Evolutionary conservation across 2,888 invertebrate species (phyloP).

Genomic region (Chrysolina americana): DNA sequence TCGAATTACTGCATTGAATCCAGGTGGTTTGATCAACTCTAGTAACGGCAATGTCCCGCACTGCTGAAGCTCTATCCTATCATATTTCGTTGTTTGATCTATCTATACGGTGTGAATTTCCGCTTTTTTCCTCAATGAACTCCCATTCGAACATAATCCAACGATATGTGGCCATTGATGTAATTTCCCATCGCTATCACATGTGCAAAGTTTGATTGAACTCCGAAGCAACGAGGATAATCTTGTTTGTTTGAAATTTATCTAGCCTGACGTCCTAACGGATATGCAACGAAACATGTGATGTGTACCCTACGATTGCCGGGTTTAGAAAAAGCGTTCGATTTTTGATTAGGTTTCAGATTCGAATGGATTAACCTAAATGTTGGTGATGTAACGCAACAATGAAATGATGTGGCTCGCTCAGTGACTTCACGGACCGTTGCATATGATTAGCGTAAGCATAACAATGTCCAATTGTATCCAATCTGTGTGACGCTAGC

Average conservation of each 20-base stretch:
- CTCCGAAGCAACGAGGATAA: not conserved
- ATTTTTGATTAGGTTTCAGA: not conserved
- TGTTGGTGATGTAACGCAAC: not conserved
- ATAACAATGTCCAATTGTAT: not conserved
- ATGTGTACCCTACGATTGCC: not conserved
- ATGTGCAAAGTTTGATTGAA: conserved; percentile 3
- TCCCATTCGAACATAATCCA: not conserved
- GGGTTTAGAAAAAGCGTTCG: not conserved
- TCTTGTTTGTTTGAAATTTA: conserved; percentile 8
- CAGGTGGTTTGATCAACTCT: too few relatives aligned
- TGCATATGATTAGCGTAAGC: not conserved
- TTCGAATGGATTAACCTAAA: not conserved
- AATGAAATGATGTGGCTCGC: not conserved
- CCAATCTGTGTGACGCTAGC: not conserved
- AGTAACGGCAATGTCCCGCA: too few relatives aligned
- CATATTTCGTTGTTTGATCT: too few relatives aligned
- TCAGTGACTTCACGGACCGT: not conserved
- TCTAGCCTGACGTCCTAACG: not conserved
- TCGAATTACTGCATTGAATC: too few relatives aligned
- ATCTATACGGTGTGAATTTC: not conserved
- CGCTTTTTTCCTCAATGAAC: too few relatives aligned
- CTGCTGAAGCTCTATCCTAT: too few relatives aligned
- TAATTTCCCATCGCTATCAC: not conserved
- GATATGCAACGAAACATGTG: not conserved
- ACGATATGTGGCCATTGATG: not conserved